These are phyloP conservation scores for Haliclystus octoradiatus DNA, from an alignment of 30 jellyfish, hydroid and myxozoan genomes.

Conservation along the genomic window DNA sequence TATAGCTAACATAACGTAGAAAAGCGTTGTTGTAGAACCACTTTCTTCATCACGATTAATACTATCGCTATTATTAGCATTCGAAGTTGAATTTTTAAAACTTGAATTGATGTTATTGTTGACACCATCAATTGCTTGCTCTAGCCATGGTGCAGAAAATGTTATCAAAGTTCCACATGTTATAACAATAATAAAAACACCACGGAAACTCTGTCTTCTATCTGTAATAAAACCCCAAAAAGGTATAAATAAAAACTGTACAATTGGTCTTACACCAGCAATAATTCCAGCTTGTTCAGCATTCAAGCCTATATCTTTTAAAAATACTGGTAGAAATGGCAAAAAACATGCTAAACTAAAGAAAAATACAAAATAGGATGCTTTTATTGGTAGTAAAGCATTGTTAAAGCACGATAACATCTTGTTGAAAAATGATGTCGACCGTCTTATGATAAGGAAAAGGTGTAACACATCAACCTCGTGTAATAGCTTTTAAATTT, in stretches of 20 bases:
- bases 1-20: background rate
- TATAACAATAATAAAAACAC: conserved; percentile 16
- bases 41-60: background rate
- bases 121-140: background rate
- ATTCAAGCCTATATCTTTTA: conserved; percentile 57
- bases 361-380: conserved; percentile 49
- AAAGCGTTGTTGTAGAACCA: background rate
- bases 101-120: no score
- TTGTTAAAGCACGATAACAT: no score
- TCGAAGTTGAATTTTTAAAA: background rate
- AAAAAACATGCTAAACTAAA: conserved; percentile 38
- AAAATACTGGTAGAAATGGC: conserved; percentile 47
- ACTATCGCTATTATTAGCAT: background rate
- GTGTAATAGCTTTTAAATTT: no score
- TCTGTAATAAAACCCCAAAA: conserved; percentile 68
- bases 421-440: no score
- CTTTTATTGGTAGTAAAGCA: no score
- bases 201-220: conserved; percentile 32
- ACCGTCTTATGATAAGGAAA: no score
- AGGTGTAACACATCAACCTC: no score
- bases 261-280: conserved; percentile 44
- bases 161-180: conserved; percentile 18
- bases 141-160: conserved; percentile 67
- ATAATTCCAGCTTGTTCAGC: conserved; percentile 68
- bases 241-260: conserved; percentile 51